phyloP scores from a whole-genome alignment of 2,797 vertebrate species.

The Pantherophis vulpinus region DNA sequence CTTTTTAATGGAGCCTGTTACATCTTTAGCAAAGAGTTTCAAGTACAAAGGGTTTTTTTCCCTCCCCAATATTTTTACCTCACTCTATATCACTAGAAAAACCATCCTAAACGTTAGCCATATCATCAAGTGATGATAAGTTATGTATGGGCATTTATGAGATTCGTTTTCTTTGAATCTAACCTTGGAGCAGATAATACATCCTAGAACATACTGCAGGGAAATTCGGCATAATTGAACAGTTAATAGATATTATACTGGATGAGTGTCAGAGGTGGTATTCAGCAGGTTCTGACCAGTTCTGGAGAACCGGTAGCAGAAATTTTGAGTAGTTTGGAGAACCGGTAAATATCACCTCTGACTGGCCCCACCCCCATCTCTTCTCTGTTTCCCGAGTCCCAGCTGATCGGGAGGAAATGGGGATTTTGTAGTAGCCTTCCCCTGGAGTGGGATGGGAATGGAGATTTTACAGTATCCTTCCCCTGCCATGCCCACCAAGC shows the following conservation, averaged over 20 bases:
- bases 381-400: too few relatives aligned
- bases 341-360: too few relatives aligned
- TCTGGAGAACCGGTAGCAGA: too few relatives aligned
- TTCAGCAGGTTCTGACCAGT: too few relatives aligned
- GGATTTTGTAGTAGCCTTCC: too few relatives aligned
- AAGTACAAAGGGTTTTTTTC: not conserved
- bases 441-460: too few relatives aligned
- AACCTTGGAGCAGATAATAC: not conserved
- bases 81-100: not conserved
- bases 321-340: too few relatives aligned
- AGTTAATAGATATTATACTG: not conserved
- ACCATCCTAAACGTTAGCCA: not conserved
- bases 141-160: not conserved
- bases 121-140: not conserved
- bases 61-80: not conserved
- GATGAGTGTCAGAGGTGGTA: not conserved
- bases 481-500: too few relatives aligned
- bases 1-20: not conserved
- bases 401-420: too few relatives aligned
- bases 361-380: too few relatives aligned
- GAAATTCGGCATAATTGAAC: not conserved
- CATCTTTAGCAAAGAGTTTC: not conserved
- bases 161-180: not conserved
- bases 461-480: too few relatives aligned
- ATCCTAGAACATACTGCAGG: not conserved